phyloP scores from a whole-genome alignment of 2,888 invertebrate species.

The Anaspis maculata region DNA sequence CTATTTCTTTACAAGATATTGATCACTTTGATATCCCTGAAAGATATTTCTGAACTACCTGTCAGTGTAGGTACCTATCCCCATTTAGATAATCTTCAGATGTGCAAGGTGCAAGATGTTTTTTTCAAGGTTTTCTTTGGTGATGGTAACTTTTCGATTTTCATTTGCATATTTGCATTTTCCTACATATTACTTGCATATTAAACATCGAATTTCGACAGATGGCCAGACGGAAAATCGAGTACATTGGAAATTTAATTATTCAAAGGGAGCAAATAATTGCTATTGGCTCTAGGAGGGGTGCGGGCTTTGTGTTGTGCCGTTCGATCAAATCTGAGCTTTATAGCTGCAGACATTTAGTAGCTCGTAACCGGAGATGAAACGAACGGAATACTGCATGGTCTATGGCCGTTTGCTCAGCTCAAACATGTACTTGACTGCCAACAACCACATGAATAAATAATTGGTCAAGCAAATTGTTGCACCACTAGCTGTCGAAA shows the following conservation, averaged over 20 bases:
- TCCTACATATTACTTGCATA: too few relatives aligned
- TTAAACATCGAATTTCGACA: slow-evolving; percentile 37
- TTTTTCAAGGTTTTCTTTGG: too few relatives aligned
- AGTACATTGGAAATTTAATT: slow-evolving; percentile 42
- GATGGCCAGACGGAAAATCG: slow-evolving; percentile 43
- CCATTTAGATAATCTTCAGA: too few relatives aligned
- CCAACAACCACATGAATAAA: slow-evolving; percentile 35
- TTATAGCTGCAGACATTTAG: slow-evolving; percentile 17
- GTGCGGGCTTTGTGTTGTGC: slow-evolving; percentile 19
- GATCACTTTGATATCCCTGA: too few relatives aligned
- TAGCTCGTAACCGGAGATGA: slow-evolving; percentile 19
- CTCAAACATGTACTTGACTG: slow-evolving; percentile 38
- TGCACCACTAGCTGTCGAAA: too few relatives aligned
- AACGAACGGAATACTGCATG: too few relatives aligned
- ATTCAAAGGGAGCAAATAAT: slow-evolving; percentile 46
- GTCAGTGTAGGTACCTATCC: too few relatives aligned
- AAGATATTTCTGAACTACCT: too few relatives aligned
- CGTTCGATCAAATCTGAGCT: slow-evolving; percentile 20
- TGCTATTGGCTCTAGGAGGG: slow-evolving; percentile 37
- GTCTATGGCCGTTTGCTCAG: slow-evolving; percentile 29
- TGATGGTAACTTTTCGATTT: too few relatives aligned
- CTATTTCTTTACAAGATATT: too few relatives aligned
- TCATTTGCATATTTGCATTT: too few relatives aligned
- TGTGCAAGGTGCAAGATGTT: too few relatives aligned
- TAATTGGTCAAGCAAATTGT: slow-evolving; percentile 24